Conservation (phyloP, 2,888 invertebrate species). For the Agrotis puta region DNA sequence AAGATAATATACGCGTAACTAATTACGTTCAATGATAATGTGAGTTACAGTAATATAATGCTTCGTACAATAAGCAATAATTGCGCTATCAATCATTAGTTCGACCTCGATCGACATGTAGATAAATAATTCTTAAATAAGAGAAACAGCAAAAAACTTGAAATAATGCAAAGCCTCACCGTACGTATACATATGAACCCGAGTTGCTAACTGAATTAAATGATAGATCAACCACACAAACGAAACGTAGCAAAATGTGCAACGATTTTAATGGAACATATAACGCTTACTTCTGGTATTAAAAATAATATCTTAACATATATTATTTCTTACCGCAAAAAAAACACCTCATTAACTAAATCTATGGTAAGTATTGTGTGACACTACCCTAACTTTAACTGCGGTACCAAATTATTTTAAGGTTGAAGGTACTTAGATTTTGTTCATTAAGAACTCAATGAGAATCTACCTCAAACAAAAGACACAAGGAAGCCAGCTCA, state of each 20-base stretch:
- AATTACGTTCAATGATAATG: slow-evolving; percentile 61
- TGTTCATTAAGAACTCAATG: neutral
- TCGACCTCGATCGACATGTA: slow-evolving; percentile 39
- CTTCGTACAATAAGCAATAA: slow-evolving; percentile 34
- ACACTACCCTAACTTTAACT: slow-evolving; percentile 5
- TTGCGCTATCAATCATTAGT: slow-evolving; percentile 53
- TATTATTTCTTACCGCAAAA: no score
- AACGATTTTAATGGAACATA: neutral
- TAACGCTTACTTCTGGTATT: neutral
- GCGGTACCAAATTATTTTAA: neutral
- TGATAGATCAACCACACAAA: no score
- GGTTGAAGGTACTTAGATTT: slow-evolving; percentile 33
- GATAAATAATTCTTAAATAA: slow-evolving; percentile 11
- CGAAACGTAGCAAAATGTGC: neutral
- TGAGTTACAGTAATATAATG: slow-evolving; percentile 41
- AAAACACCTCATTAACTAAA: no score
- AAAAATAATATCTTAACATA: neutral
- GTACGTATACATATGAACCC: no score
- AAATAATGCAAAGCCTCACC: neutral
- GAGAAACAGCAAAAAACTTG: neutral
- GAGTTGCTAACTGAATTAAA: no score
- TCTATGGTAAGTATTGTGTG: slow-evolving; percentile 1
- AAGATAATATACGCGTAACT: slow-evolving; percentile 44
- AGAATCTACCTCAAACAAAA: slow-evolving; percentile 5
- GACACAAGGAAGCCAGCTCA: slow-evolving; percentile 23